phyloP scores from a whole-genome alignment of 2,113 vertebrate genomes.

The Anser cygnoides region DNA sequence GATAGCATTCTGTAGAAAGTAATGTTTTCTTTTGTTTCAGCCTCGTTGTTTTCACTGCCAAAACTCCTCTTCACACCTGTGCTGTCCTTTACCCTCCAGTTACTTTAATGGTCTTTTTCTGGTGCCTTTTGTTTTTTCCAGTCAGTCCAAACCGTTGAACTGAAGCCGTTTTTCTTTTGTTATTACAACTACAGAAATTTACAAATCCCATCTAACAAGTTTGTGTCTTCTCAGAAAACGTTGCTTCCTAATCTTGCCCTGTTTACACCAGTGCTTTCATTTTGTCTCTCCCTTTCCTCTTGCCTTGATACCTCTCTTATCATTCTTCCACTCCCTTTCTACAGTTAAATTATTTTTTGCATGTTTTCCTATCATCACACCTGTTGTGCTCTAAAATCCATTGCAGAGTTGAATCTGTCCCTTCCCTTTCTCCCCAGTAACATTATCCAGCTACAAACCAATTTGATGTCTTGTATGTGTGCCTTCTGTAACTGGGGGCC shows the following conservation, averaged over 20 bases:
- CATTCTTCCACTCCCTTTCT: not conserved
- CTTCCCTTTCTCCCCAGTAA: not conserved
- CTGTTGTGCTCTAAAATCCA: not conserved
- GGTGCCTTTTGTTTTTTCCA: not conserved
- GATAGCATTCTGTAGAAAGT: not conserved
- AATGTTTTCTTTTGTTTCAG: slow-evolving; percentile 16
- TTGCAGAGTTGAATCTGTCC: not conserved
- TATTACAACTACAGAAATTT: not conserved
- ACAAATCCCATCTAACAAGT: not conserved
- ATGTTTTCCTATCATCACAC: not conserved
- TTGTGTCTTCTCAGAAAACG: not conserved
- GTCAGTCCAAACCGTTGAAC: not conserved
- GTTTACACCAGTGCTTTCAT: not conserved
- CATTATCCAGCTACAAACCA: not conserved
- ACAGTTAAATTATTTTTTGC: not conserved
- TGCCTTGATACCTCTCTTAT: not conserved
- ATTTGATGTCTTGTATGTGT: not conserved
- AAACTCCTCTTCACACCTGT: not conserved
- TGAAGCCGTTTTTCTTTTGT: not conserved
- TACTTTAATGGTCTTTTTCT: not conserved
- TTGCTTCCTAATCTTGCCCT: not conserved
- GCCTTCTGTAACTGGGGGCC: not conserved
- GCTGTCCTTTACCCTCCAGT: not conserved
- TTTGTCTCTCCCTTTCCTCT: not conserved
- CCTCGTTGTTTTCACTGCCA: not conserved